phyloP scores from a whole-genome alignment of 2,797 vertebrate species.

The Gallinago stenura region DNA sequence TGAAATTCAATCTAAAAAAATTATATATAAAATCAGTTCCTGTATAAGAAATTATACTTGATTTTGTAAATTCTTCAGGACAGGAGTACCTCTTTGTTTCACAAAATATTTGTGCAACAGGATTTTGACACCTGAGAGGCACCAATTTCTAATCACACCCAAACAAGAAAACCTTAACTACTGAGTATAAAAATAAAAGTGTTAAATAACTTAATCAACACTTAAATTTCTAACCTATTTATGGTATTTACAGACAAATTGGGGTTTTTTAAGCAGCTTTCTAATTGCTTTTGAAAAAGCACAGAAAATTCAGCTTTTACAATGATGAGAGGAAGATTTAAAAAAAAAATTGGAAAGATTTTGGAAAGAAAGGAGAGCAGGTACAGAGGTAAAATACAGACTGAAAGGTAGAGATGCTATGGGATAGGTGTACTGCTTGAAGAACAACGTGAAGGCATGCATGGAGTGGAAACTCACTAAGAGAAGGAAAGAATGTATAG shows the following conservation, averaged over 20 bases:
- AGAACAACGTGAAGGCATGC: neutral
- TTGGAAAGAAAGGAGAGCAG: neutral
- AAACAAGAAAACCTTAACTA: neutral
- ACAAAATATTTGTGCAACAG: neutral
- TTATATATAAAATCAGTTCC: neutral
- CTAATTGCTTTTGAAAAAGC: neutral
- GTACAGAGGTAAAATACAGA: neutral
- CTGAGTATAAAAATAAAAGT: neutral
- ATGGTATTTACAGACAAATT: rapidly evolving
- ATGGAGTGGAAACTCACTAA: neutral
- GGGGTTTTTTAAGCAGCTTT: neutral
- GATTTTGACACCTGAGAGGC: neutral
- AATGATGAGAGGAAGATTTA: neutral
- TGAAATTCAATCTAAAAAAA: neutral
- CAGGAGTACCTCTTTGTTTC: neutral
- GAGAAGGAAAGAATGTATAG: neutral
- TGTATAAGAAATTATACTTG: rapidly evolving
- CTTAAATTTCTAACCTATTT: neutral
- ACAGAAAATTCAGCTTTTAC: neutral
- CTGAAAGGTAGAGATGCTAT: neutral
- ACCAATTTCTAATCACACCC: neutral
- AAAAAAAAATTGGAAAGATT: neutral
- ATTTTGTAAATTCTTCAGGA: neutral
- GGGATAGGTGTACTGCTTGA: neutral
- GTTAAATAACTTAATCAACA: neutral